phyloP scores from a whole-genome alignment of 2,797 vertebrate genomes.

The Gymnopithys bicolor region DNA sequence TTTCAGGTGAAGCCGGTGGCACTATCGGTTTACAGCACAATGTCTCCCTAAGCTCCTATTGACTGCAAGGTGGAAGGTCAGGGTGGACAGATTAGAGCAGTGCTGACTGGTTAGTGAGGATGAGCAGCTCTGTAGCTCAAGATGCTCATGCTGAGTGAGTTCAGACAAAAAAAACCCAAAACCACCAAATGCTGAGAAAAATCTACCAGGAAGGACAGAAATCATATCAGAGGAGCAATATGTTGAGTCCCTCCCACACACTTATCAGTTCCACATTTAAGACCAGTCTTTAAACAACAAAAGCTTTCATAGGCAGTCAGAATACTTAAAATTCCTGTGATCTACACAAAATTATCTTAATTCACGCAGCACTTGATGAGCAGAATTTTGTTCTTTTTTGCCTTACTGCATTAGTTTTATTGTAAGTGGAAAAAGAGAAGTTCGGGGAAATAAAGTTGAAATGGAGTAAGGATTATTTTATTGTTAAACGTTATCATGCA shows the following conservation, averaged over 20 bases:
- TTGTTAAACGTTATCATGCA: not conserved
- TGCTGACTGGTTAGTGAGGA: conserved; percentile 45
- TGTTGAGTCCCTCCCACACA: conserved; percentile 80
- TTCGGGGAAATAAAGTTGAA: not conserved
- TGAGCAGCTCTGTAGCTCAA: conserved; percentile 47
- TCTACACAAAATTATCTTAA: not conserved
- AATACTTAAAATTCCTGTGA: not conserved
- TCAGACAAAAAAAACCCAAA: not conserved
- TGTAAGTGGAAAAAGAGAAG: not conserved
- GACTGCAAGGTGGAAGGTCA: conserved; percentile 77
- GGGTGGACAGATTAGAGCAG: conserved; percentile 76
- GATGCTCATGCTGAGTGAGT: conserved; percentile 56
- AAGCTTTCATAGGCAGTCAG: conserved; percentile 18
- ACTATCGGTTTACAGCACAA: conserved; percentile 70
- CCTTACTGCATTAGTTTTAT: not conserved
- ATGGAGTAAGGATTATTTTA: not conserved
- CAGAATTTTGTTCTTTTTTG: not conserved
- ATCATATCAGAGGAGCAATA: conserved; percentile 73
- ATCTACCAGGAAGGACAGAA: conserved; percentile 74
- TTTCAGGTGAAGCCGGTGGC: conserved; percentile 56
- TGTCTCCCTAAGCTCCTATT: conserved; percentile 66
- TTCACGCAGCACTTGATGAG: not conserved
- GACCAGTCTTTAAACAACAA: conserved; percentile 48
- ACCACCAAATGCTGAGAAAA: conserved; percentile 71
- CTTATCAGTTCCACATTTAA: conserved; percentile 77